A percentile compares a stretch with the other conserved stretches of the same genome.
These are phyloP conservation scores for Scaptomyza tumidula DNA, from an alignment of 2,888 invertebrate genomes.

Conservation along the genomic window DNA sequence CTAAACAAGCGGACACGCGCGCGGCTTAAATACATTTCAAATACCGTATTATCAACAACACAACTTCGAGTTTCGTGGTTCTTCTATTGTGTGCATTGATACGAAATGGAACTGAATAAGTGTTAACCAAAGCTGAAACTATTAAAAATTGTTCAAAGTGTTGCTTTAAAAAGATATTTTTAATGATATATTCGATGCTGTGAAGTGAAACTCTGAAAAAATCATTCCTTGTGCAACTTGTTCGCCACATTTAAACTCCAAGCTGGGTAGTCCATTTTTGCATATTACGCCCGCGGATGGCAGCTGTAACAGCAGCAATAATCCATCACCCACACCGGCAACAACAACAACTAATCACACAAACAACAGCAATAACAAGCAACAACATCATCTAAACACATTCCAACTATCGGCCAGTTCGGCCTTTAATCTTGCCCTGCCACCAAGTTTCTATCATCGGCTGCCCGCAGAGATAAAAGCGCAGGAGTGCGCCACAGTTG, in stretches of 20 bases:
- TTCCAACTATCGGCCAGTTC: conserved; percentile 82
- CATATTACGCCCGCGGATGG: conserved; percentile 83
- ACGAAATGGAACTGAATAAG: background rate
- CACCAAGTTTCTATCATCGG: conserved; percentile 67
- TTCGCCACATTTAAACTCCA: conserved; percentile 50
- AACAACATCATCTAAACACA: conserved; percentile 51
- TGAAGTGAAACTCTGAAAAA: background rate
- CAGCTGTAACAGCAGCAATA: conserved; percentile 73
- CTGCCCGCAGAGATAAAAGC: conserved; percentile 35
- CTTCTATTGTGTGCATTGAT: background rate
- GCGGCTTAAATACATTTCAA: conserved; percentile 37
- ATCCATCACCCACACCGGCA: conserved; percentile 61
- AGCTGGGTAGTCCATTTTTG: conserved; percentile 85
- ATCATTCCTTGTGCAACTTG: conserved; percentile 25
- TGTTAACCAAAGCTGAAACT: background rate
- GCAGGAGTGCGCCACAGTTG: conserved; percentile 35
- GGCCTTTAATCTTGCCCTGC: conserved; percentile 83
- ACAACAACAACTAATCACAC: conserved; percentile 8
- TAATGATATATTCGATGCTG: no score
- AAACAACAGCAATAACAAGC: conserved; percentile 41
- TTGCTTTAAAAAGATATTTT: no score
- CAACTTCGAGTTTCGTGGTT: conserved; percentile 17
- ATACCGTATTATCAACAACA: conserved; percentile 12
- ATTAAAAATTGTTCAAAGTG: background rate
- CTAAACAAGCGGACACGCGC: conserved; percentile 83